Evolutionary conservation across 2,797 vertebrate genomes (phyloP).

Genomic region (Oceanodroma leucorhoa): DNA sequence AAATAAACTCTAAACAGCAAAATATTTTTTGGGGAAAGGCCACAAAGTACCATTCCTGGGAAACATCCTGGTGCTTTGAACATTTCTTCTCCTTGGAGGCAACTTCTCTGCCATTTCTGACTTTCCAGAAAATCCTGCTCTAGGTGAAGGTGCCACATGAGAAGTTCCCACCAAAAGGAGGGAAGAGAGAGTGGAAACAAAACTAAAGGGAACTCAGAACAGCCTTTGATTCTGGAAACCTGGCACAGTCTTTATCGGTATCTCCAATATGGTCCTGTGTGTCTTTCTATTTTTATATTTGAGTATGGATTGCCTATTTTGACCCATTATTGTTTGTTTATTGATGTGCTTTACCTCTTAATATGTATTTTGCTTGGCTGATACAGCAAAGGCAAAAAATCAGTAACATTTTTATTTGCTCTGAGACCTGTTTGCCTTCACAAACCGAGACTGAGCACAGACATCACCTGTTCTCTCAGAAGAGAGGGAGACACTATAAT

Average conservation of each 20-base stretch:
- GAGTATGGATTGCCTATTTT: neutral
- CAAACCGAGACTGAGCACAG: neutral
- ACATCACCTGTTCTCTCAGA: neutral
- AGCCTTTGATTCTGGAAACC: neutral
- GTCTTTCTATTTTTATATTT: neutral
- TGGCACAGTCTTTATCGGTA: neutral
- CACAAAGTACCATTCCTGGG: neutral
- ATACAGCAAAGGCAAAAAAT: neutral
- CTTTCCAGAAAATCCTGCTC: neutral
- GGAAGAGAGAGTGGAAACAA: neutral
- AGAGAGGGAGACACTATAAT: neutral
- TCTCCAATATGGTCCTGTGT: neutral
- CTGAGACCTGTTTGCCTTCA: neutral
- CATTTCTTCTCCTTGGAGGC: neutral
- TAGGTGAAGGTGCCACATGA: neutral
- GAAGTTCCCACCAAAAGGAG: neutral
- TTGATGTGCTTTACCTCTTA: neutral
- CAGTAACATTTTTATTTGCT: neutral
- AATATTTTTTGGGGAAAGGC: neutral
- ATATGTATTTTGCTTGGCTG: neutral
- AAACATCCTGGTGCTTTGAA: neutral
- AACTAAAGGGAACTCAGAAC: neutral
- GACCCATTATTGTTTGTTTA: neutral
- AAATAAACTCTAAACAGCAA: neutral
- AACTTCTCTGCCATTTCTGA: neutral